Evolutionary conservation across 64 coral and sea anemone species (phyloP).

Genomic region (Orbicella faveolata): DNA sequence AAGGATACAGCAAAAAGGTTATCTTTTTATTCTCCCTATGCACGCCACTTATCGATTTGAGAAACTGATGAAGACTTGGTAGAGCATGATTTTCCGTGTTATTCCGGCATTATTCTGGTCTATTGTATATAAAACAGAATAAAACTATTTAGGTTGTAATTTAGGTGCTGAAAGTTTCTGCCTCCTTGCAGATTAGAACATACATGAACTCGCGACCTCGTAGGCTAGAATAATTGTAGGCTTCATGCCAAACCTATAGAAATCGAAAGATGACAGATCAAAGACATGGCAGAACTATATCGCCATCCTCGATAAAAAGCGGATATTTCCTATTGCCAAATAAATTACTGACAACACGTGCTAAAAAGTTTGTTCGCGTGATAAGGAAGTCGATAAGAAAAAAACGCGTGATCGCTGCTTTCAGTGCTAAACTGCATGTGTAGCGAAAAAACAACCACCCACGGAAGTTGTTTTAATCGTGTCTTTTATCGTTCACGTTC

Average conservation of each 20-base stretch:
- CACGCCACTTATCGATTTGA: background rate
- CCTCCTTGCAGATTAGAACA: background rate
- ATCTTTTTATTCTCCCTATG: background rate
- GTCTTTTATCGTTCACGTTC: background rate
- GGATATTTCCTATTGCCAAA: background rate
- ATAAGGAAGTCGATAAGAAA: background rate
- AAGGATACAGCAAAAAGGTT: background rate
- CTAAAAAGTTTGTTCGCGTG: background rate
- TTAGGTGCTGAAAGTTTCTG: background rate
- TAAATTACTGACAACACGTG: background rate
- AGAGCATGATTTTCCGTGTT: background rate
- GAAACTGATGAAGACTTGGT: too few relatives aligned
- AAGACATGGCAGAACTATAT: background rate
- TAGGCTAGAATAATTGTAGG: background rate
- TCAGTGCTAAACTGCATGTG: background rate
- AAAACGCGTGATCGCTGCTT: background rate
- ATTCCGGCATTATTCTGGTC: background rate
- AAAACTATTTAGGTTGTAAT: background rate
- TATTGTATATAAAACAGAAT: background rate
- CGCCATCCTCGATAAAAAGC: background rate
- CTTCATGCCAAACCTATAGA: background rate
- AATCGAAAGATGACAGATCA: background rate
- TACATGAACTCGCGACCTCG: background rate
- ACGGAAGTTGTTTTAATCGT: background rate
- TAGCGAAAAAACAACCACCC: background rate